Base-by-base conservation (phyloP, 1,140 invertebrate species). In the Eumeta japonica region DNA sequence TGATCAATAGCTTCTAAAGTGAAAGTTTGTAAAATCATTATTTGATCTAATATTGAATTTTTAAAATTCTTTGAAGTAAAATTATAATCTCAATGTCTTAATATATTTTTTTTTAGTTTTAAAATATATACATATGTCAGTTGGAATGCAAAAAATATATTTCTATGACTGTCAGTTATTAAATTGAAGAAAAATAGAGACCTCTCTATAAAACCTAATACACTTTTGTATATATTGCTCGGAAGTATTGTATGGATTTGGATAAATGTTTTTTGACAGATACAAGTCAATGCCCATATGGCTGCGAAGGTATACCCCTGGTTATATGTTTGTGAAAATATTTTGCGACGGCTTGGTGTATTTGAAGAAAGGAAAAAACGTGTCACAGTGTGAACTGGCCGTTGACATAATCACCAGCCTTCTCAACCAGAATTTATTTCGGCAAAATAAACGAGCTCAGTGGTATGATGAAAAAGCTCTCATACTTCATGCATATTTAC, bases 391-490 rank as follows among this genome's bases (percentile, higher is more conserved):
- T 28, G 11, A 3, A 10, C 32, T 55, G 0, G 62, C 66, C 0
- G 3, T 68, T 7, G 46, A 64, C 0, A 61, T 76, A 2, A 37
- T 75, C 0, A 42, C 47, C 2, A 17, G 24, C 0, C 28, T 75
- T 5, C 52, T 68, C 14, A 28, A 28, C 2, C 68, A 76, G 40
- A 49, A 33, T 9, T 17, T 30, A 1, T 75, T 62, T 41, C 50
- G 63, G 31, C 55, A 62, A 35, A 62, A 75, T 29, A 62, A 58
- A 14, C 60, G 55, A 18, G 50, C 57, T 1, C 44, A 54, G 9
- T 76, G 71, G 74, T 73, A 66, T 40, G 40, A 53, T 0, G 71
- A 76, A 20, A 70, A 63, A 20, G 58, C 68, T 5, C 45, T 75
- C 0, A 62, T 76, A 17, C 38, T 68, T n/a, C 62, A 75, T n/a